These are phyloP conservation scores for Paratrypauchen microcephalus DNA, from an alignment of 2,797 vertebrate genomes.

Conservation along the genomic window DNA sequence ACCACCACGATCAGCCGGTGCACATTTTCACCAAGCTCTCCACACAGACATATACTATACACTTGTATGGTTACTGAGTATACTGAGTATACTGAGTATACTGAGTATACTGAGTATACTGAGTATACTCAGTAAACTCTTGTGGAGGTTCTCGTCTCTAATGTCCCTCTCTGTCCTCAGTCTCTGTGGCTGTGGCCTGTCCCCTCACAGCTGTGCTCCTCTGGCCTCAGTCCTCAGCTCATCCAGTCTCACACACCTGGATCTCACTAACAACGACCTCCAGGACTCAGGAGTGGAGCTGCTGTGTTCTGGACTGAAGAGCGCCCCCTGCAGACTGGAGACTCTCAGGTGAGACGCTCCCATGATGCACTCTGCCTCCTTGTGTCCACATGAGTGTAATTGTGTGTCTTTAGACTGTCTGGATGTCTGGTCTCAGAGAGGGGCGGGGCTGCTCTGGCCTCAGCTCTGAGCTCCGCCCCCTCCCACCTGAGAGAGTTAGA, in stretches of 20 bases:
- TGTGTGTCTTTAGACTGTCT: not conserved
- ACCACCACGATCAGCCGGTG: too few species aligned
- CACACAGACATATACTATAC: too few species aligned
- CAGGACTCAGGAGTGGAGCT: conserved; percentile 19
- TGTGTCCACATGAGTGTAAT: too few species aligned
- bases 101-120: too few species aligned
- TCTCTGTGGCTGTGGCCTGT: not conserved
- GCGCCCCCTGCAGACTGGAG: not conserved
- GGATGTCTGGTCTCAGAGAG: conserved; percentile 2
- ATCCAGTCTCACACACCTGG: conserved; percentile 15
- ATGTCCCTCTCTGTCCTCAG: conserved; percentile 3
- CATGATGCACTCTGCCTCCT: not conserved
- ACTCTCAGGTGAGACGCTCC: not conserved
- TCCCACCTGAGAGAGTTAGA: not conserved
- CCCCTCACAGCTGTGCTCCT: too few species aligned
- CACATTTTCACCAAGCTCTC: too few species aligned
- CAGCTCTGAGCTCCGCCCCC: not conserved
- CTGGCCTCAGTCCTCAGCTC: conserved; percentile 11
- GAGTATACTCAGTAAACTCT: too few species aligned
- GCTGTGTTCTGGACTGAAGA: conserved; percentile 13
- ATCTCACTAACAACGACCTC: conserved; percentile 36
- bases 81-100: too few species aligned
- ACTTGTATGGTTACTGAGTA: too few species aligned
- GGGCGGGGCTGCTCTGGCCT: not conserved
- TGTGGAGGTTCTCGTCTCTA: not conserved